phyloP scores from a whole-genome alignment of 2,888 invertebrate genomes.

The Nudaria mundana region DNA sequence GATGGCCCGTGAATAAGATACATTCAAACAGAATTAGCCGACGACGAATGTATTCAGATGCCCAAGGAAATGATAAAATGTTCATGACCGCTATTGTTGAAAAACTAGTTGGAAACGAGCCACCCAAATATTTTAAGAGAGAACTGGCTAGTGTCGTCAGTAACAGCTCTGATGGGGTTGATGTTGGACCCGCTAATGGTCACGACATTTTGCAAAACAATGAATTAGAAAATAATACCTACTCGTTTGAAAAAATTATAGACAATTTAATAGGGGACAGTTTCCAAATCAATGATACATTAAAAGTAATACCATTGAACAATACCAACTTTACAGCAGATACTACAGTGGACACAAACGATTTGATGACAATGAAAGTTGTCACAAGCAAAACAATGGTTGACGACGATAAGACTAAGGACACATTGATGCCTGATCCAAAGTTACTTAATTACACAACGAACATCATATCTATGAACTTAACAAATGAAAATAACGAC shows the following conservation, averaged over 20 bases:
- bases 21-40: conserved; percentile 29
- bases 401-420: too few relatives aligned
- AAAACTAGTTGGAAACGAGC: conserved; percentile 20
- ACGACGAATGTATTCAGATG: conserved; percentile 16
- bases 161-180: conserved; percentile 19
- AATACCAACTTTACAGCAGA: conserved; percentile 6
- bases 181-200: conserved; percentile 34
- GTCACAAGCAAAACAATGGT: conserved; percentile 2
- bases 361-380: background rate
- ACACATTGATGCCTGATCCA: too few relatives aligned
- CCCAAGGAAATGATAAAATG: conserved; percentile 12
- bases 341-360: conserved; percentile 1
- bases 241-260: conserved; percentile 54
- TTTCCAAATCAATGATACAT: conserved; percentile 33
- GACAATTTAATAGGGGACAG: conserved; percentile 53
- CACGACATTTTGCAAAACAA: conserved; percentile 35
- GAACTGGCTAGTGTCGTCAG: conserved; percentile 40
- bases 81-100: conserved; percentile 27
- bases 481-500: conserved; percentile 36
- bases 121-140: conserved; percentile 52
- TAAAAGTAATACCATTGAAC: conserved; percentile 11
- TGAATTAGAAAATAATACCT: conserved; percentile 34
- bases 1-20: conserved; percentile 53
- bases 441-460: conserved; percentile 20
- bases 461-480: conserved; percentile 33